Evolutionary conservation across 2,113 vertebrate species (phyloP).

Genomic region (Eublepharis macularius): DNA sequence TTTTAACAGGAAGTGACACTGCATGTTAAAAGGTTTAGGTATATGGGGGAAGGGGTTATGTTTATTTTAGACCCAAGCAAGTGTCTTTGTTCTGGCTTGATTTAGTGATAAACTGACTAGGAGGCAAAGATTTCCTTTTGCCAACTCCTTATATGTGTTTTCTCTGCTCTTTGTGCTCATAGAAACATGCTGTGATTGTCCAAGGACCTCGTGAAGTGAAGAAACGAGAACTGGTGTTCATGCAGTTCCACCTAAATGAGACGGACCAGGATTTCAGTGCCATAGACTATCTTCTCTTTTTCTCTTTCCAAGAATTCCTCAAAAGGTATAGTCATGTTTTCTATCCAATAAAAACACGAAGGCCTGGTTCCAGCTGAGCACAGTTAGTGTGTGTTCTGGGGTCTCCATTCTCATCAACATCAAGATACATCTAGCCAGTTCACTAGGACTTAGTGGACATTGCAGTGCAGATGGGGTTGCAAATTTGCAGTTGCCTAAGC

Average conservation of each 20-base stretch:
- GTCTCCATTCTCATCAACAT: too few relatives aligned
- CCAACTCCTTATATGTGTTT: not conserved
- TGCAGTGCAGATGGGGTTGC: not conserved
- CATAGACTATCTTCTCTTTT: conserved; percentile 96
- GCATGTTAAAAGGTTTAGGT: too few relatives aligned
- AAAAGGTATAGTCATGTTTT: conserved; percentile 61
- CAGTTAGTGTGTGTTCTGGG: too few relatives aligned
- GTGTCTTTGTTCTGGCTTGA: not conserved
- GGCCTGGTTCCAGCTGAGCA: not conserved
- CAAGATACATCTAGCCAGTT: not conserved
- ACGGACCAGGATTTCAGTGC: conserved; percentile 95
- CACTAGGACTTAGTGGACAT: not conserved
- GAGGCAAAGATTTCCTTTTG: accelerated
- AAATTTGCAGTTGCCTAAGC: not conserved
- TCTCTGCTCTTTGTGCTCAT: conserved; percentile 28
- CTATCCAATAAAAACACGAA: not conserved
- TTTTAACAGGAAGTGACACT: not conserved
- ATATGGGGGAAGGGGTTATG: not conserved
- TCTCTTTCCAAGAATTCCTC: conserved; percentile 84
- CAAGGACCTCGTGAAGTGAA: conserved; percentile 89
- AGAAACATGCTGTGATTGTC: conserved; percentile 90
- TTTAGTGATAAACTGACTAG: not conserved
- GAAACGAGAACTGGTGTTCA: conserved; percentile 90
- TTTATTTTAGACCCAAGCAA: not conserved
- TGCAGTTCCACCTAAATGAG: conserved; percentile 93